Evolutionary conservation across 64 coral and sea anemone genomes (phyloP), one percentile per base, ranked within the genome.

Genomic region (Montipora efflorescens): DNA sequence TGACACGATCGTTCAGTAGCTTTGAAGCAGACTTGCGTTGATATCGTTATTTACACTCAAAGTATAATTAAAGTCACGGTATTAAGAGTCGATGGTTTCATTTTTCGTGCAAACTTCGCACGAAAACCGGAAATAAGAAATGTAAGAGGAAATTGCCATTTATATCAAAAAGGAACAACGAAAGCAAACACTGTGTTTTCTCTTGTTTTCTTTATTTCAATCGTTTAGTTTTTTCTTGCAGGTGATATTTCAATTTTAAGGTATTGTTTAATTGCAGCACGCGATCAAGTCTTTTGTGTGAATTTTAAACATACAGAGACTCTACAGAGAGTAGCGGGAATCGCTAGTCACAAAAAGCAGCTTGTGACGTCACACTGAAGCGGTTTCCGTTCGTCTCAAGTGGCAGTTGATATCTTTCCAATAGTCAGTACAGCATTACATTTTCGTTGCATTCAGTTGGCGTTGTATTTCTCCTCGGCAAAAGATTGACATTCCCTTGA

Each of bases 321-420:
- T 57, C 6, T 3, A 57, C 1, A 57, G 53, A 57, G 53, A 57
- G 53, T 57, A 36, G 36, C 36, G 36, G 50, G 80, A 82, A 64
- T 55, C 10, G 52, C 5, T 55, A 55, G 0, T 14, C 62, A 68
- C 25, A 18, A 25, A 58, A 68, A 84, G 81, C 66, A 59, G 81
- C 59, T 72, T 72, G 66, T 86, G 82, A 86, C 82, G 82, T 86
- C 82, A 86, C 62, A 44, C 16, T 16, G 49, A 46, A 25, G 19
- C 64, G 44, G 66, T 67, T 69, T 28, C 47, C 66, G 67, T 86
- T 47, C 3, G 12, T 67, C 21, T 86, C 13, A 51, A 82, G 79
- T 82, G 82, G 82, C 61, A 86, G 62, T 86, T 86, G 82, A 64
- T 70, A 86, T 86, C 47, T 10, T 72, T 66, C 19, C 45, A 36